Conservation (phyloP, 2,113 vertebrate species). For the Symphodus melops region DNA sequence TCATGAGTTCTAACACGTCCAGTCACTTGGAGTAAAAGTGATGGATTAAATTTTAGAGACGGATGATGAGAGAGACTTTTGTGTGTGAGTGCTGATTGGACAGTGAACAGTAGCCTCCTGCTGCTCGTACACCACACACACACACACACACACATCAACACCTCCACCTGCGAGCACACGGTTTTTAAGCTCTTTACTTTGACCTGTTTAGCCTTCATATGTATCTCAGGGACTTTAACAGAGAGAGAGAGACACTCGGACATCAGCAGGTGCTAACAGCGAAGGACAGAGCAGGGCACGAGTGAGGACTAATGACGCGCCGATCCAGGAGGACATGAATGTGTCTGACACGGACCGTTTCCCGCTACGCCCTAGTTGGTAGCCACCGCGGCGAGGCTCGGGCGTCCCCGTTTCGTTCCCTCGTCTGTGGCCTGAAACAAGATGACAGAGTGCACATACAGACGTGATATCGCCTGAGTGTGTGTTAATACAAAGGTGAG, state of each 20-base stretch:
- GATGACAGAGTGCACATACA: slow-evolving; percentile 19
- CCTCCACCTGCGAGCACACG: not conserved
- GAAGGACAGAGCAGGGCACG: slow-evolving; percentile 21
- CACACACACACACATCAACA: not conserved
- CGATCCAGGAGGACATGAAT: slow-evolving; percentile 17
- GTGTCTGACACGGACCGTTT: slow-evolving; percentile 40
- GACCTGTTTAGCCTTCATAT: slow-evolving; percentile 70
- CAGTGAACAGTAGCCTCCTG: too few species aligned
- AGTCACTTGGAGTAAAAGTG: too few species aligned
- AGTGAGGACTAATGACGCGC: slow-evolving; percentile 8
- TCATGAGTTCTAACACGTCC: too few species aligned
- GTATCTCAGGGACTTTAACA: slow-evolving; percentile 57
- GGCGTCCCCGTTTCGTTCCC: slow-evolving; percentile 11
- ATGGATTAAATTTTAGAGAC: too few species aligned
- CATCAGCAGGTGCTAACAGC: slow-evolving; percentile 23
- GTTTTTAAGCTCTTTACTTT: slow-evolving; percentile 42
- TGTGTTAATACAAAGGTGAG: too few species aligned
- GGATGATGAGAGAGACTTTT: too few species aligned
- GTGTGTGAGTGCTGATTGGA: too few species aligned
- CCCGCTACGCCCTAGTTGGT: slow-evolving; percentile 33
- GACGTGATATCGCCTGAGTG: not conserved
- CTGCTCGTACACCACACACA: not conserved
- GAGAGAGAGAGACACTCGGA: slow-evolving; percentile 9
- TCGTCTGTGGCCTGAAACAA: slow-evolving; percentile 11
- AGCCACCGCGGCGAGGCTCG: slow-evolving; percentile 7